phyloP scores from a whole-genome alignment of 2,797 vertebrate species.

The Pseudochaenichthys georgianus region DNA sequence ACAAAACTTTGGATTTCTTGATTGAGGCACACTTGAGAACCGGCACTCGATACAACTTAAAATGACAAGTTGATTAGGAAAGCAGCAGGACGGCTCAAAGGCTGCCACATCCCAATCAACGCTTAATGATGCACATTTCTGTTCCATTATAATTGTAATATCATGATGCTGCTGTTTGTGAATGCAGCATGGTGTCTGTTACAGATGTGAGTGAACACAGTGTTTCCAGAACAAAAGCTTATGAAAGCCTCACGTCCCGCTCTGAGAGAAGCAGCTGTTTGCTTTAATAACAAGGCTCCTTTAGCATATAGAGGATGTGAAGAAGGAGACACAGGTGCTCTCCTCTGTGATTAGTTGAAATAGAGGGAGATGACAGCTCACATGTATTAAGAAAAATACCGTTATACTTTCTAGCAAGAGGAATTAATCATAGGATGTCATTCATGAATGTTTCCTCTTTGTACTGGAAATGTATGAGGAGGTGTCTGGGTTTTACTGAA shows the following conservation, averaged over 20 bases:
- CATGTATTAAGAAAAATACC: slow-evolving; percentile 27
- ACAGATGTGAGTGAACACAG: slow-evolving; percentile 6
- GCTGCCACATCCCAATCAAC: slow-evolving; percentile 24
- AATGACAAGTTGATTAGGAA: slow-evolving; percentile 44
- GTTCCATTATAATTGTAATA: background rate
- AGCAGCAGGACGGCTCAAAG: slow-evolving; percentile 40
- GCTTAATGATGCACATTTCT: slow-evolving; percentile 5
- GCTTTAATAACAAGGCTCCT: slow-evolving; percentile 30
- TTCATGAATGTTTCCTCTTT: slow-evolving; percentile 15
- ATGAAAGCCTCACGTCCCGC: slow-evolving; percentile 6
- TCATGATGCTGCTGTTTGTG: background rate
- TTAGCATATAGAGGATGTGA: slow-evolving; percentile 37
- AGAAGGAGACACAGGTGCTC: slow-evolving; percentile 49
- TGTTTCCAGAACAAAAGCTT: slow-evolving; percentile 3
- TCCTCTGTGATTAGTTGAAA: slow-evolving; percentile 51
- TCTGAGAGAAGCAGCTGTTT: slow-evolving; percentile 16
- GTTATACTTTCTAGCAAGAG: slow-evolving; percentile 41
- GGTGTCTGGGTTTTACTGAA: background rate
- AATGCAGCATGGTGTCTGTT: background rate
- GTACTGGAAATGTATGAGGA: background rate
- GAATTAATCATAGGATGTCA: slow-evolving; percentile 55
- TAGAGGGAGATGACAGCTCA: slow-evolving; percentile 39
- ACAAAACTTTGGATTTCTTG: slow-evolving; percentile 31
- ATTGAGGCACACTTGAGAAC: slow-evolving; percentile 44
- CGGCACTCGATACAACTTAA: slow-evolving; percentile 9